Percentiles rank a stretch among this genome's conserved stretches.
Evolutionary conservation across 2,888 invertebrate species (phyloP).

Genomic region (Drosophila fulvimacula): DNA sequence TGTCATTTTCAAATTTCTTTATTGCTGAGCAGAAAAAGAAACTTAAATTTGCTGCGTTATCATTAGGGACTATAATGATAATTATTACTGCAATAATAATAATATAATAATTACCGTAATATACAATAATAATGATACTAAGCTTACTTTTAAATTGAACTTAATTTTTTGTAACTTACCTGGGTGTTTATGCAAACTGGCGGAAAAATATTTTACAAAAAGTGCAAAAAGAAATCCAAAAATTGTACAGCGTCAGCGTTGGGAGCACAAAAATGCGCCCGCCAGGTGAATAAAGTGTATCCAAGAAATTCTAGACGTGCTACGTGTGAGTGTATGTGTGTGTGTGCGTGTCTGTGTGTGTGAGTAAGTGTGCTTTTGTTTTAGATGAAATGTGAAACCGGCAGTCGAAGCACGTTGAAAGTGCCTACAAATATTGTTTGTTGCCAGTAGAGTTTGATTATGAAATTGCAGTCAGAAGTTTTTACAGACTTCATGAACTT

Average conservation of each 20-base stretch:
- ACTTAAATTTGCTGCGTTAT: no score
- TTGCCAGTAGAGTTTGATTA: conserved; percentile 58
- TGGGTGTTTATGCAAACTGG: conserved; percentile 66
- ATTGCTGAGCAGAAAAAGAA: no score
- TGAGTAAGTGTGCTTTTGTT: conserved; percentile 19
- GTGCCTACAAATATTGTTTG: conserved; percentile 59
- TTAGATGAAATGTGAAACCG: conserved; percentile 62
- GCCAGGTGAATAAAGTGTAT: conserved; percentile 68
- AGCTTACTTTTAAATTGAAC: background rate
- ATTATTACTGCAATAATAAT: no score
- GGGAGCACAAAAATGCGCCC: conserved; percentile 50
- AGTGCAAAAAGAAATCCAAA: conserved; percentile 34
- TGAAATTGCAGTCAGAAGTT: conserved; percentile 52
- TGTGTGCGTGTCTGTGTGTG: background rate
- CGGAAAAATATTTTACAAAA: conserved; percentile 36
- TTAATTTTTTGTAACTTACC: conserved; percentile 47
- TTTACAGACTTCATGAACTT: conserved; percentile 40
- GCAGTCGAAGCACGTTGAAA: conserved; percentile 54
- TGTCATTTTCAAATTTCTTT: background rate
- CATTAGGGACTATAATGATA: no score
- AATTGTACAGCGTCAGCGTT: conserved; percentile 64
- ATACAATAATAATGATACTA: background rate
- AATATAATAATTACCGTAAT: no score
- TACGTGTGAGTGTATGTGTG: conserved; percentile 19
- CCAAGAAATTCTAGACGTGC: conserved; percentile 64